Conservation (phyloP, 2,797 vertebrate genomes). For the Pangasius sanitwongsei region DNA sequence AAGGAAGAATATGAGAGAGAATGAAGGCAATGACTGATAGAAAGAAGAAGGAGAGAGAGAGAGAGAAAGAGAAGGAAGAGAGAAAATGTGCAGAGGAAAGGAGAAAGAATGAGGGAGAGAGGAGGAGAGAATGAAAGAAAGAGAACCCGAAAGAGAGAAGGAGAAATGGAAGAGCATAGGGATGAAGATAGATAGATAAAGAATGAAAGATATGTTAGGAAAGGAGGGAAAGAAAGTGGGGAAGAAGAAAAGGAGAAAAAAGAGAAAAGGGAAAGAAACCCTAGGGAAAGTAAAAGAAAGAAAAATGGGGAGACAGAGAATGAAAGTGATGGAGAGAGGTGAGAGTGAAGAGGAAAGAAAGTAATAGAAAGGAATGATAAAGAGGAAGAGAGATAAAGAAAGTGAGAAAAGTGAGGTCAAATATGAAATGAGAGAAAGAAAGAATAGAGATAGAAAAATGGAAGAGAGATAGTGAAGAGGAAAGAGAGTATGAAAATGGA, state of each 20-base stretch:
- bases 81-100: background rate
- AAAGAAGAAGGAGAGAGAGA: background rate
- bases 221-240: constrained; percentile 48
- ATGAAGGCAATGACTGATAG: background rate
- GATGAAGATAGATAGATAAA: background rate
- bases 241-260: background rate
- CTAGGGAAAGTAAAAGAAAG: background rate
- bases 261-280: background rate
- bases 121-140: background rate
- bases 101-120: background rate
- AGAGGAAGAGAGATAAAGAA: constrained; percentile 48
- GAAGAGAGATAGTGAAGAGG: background rate
- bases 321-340: background rate
- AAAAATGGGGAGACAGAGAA: background rate
- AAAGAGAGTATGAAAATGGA: background rate
- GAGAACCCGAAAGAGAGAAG: background rate
- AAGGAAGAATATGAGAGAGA: constrained; percentile 18
- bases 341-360: background rate
- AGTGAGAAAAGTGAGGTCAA: background rate
- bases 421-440: background rate
- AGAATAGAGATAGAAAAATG: background rate
- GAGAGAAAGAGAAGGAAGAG: background rate
- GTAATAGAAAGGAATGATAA: background rate
- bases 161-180: no score
- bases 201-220: background rate